Percentiles rank a stretch among this genome's conserved stretches.
Evolutionary conservation across 2,113 vertebrate species (phyloP).

Genomic region (Sisor rabdophorus): DNA sequence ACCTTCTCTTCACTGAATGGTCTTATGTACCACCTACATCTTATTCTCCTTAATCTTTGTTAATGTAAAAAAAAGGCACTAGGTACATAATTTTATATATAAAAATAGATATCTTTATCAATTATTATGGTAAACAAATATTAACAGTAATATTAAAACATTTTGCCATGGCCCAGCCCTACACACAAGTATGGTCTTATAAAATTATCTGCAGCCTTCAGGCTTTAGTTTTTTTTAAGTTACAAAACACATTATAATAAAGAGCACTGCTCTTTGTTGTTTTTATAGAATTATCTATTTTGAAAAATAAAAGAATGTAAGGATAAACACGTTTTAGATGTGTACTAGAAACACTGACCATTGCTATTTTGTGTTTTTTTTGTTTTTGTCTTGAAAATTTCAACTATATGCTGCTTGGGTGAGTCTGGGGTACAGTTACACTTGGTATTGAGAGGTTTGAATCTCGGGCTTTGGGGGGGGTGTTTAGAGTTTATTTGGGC

Average conservation of each 20-base stretch:
- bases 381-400: no score
- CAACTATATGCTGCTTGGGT: no score
- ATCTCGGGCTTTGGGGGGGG: background rate
- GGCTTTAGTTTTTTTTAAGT: background rate
- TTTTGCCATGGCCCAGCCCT: no score
- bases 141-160: no score
- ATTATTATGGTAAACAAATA: no score
- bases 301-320: constrained; percentile 7
- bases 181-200: background rate
- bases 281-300: constrained; percentile 12
- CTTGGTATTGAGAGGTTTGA: no score
- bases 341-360: no score
- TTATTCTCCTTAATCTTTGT: background rate
- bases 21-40: background rate
- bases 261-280: background rate
- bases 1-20: background rate
- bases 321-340: background rate
- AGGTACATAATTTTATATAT: no score
- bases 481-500: constrained; percentile 2
- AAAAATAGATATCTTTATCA: no score
- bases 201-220: background rate
- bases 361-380: no score
- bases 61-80: background rate
- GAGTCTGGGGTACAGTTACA: no score
- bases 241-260: background rate